Percentiles rank a stretch among this genome's conserved stretches.
Evolutionary conservation across 2,113 vertebrate species (phyloP).

Genomic region (Hyperopisus bebe): DNA sequence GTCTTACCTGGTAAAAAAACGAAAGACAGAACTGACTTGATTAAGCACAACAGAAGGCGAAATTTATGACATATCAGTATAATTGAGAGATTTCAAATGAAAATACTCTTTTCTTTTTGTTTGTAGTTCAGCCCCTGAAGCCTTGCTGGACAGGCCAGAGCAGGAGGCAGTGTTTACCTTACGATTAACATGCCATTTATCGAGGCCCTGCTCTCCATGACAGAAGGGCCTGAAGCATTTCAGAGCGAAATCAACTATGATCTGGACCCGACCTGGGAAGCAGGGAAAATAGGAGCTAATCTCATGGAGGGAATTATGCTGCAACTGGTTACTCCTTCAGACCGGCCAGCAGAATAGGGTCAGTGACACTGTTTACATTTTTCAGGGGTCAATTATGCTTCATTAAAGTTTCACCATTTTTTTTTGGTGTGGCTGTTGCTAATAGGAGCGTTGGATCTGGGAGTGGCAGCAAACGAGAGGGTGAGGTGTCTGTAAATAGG

Average conservation of each 20-base stretch:
- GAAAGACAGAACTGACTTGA: not conserved
- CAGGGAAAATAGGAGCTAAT: conserved; percentile 55
- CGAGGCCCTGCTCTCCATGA: conserved; percentile 26
- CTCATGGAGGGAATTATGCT: conserved; percentile 47
- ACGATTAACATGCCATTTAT: conserved; percentile 26
- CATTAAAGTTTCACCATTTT: conserved; percentile 50
- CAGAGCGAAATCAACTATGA: conserved; percentile 35
- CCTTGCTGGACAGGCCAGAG: not conserved
- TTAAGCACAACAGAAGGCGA: not conserved
- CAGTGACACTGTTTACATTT: conserved; percentile 44
- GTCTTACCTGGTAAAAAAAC: not conserved
- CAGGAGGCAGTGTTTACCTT: not conserved
- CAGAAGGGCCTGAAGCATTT: conserved; percentile 31
- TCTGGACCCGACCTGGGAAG: conserved; percentile 35
- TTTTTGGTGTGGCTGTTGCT: conserved; percentile 36
- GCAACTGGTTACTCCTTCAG: conserved; percentile 55
- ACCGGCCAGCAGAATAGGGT: conserved; percentile 48
- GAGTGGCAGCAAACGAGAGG: not conserved
- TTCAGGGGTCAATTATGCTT: conserved; percentile 43
- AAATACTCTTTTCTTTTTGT: not conserved
- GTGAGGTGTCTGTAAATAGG: not conserved
- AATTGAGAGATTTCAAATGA: not conserved
- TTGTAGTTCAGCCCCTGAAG: not conserved
- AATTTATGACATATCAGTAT: not conserved
- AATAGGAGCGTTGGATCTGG: conserved; percentile 4